Percentiles rank a stretch among this genome's conserved stretches.
Evolutionary conservation across 2,797 vertebrate species (phyloP).

Genomic region (Brachyrhaphis roseni): DNA sequence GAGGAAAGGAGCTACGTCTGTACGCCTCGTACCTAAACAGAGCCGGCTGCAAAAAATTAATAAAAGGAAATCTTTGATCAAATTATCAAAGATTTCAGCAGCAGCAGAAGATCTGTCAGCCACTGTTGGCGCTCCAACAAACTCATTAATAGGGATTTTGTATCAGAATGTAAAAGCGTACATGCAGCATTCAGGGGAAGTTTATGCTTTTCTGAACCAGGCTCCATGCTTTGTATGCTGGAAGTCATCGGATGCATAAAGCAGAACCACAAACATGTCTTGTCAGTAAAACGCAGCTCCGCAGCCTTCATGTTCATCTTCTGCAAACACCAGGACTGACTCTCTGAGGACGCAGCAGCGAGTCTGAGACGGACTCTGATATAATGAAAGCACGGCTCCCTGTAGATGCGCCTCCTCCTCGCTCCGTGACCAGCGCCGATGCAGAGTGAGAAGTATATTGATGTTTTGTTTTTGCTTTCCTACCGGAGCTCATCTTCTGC

Average conservation of each 20-base stretch:
- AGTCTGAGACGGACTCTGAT: slow-evolving; percentile 44
- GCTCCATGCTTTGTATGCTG: slow-evolving; percentile 11
- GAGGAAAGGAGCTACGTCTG: background rate
- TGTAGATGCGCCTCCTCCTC: slow-evolving; percentile 28
- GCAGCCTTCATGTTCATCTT: slow-evolving; percentile 4
- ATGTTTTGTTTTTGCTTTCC: slow-evolving; percentile 50
- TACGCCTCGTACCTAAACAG: slow-evolving; percentile 4
- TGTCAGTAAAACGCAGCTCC: slow-evolving; percentile 19
- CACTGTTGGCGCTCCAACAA: slow-evolving; percentile 23
- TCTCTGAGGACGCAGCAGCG: slow-evolving; percentile 35
- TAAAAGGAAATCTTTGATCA: slow-evolving; percentile 39
- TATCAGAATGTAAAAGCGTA: slow-evolving; percentile 12
- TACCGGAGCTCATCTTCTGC: slow-evolving; percentile 38
- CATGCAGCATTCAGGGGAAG: slow-evolving; percentile 31
- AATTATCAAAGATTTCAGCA: slow-evolving; percentile 17
- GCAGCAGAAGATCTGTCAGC: slow-evolving; percentile 8
- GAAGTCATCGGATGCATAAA: slow-evolving; percentile 38
- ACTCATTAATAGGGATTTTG: slow-evolving; percentile 20
- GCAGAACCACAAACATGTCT: slow-evolving; percentile 33
- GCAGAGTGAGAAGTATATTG: slow-evolving; percentile 40
- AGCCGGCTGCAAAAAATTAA: slow-evolving; percentile 22
- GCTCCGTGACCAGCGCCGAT: slow-evolving; percentile 40
- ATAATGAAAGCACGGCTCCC: slow-evolving; percentile 50
- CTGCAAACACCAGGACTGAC: background rate
- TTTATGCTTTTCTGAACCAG: slow-evolving; percentile 33